These are phyloP conservation scores for Neosalanx taihuensis DNA, from an alignment of 2,797 vertebrate species.

Conservation along the genomic window DNA sequence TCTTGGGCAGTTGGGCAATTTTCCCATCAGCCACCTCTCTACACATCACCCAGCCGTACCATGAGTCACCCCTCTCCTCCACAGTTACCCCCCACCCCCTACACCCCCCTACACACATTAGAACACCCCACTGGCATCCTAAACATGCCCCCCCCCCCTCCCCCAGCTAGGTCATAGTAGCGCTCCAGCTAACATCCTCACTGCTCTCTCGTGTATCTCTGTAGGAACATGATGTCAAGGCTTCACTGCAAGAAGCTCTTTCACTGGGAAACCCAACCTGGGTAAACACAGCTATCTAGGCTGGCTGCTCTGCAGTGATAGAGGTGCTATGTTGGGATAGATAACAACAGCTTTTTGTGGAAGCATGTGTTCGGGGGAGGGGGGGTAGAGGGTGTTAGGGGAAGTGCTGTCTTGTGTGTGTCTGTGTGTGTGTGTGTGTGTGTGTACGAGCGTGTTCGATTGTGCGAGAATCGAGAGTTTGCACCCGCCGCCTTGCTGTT, in stretches of 20 bases:
- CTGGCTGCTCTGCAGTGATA: not conserved
- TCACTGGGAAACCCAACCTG: not conserved
- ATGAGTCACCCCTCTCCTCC: not conserved
- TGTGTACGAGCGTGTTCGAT: too few relatives aligned
- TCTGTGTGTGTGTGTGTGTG: not conserved
- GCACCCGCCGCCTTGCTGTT: too few relatives aligned
- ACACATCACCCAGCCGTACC: not conserved
- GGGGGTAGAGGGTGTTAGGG: not conserved
- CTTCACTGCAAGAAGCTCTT: not conserved
- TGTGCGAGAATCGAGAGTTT: too few relatives aligned
- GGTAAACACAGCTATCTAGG: not conserved
- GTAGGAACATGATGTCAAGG: not conserved
- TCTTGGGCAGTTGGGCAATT: not conserved
- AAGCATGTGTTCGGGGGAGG: not conserved
- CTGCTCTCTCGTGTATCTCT: not conserved
- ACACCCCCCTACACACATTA: not conserved
- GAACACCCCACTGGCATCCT: not conserved
- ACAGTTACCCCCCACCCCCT: not conserved
- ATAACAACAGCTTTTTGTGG: slow-evolving; percentile 10
- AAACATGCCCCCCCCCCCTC: not conserved
- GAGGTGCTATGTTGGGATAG: slow-evolving; percentile 5
- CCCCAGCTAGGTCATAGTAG: not conserved
- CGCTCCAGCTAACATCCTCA: not conserved
- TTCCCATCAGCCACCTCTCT: not conserved
- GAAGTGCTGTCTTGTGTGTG: not conserved